A percentile compares a stretch with the other conserved stretches of the same genome.
phyloP scores from a whole-genome alignment of 2,888 invertebrate genomes.

The Drosophila monieri region DNA sequence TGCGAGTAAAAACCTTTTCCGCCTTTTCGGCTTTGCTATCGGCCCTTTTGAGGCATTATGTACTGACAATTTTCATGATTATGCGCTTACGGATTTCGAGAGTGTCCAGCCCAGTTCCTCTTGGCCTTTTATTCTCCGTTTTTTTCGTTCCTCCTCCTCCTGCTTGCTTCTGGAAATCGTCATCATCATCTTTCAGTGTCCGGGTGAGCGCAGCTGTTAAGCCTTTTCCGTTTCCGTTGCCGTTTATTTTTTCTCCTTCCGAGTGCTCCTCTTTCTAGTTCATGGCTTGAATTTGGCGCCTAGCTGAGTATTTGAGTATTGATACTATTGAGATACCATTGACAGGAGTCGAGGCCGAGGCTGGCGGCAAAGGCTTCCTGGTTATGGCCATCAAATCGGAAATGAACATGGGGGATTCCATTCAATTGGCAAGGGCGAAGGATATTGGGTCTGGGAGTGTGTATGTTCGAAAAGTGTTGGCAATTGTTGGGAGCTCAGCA shows the following conservation, averaged over 20 bases:
- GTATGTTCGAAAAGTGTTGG: slow-evolving; percentile 34
- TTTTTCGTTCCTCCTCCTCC: neutral
- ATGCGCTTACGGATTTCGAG: slow-evolving; percentile 62
- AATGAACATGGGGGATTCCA: slow-evolving; percentile 64
- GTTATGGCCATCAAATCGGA: slow-evolving; percentile 54
- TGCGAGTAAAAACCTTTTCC: slow-evolving; percentile 76
- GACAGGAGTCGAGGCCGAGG: slow-evolving; percentile 52
- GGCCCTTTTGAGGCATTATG: slow-evolving; percentile 75
- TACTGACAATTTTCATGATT: slow-evolving; percentile 79
- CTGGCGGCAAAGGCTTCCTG: slow-evolving; percentile 27
- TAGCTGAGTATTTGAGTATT: slow-evolving; percentile 45
- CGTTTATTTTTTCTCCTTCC: slow-evolving; percentile 40
- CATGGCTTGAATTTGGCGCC: slow-evolving; percentile 65
- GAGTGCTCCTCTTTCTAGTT: slow-evolving; percentile 47
- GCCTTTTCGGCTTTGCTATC: slow-evolving; percentile 60
- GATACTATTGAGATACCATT: slow-evolving; percentile 67
- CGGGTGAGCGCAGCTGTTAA: slow-evolving; percentile 76
- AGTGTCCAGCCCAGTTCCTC: slow-evolving; percentile 56
- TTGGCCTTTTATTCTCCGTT: slow-evolving; percentile 1
- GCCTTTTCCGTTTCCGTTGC: slow-evolving; percentile 75
- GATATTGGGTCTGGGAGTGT: slow-evolving; percentile 4
- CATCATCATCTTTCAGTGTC: slow-evolving; percentile 42
- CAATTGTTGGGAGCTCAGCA: slow-evolving; percentile 47
- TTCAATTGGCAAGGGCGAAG: slow-evolving; percentile 50
- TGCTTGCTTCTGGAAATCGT: neutral